Conservation (phyloP, 30 jellyfish, hydroid and myxozoan genomes). For the Cassiopea xamachana region DNA sequence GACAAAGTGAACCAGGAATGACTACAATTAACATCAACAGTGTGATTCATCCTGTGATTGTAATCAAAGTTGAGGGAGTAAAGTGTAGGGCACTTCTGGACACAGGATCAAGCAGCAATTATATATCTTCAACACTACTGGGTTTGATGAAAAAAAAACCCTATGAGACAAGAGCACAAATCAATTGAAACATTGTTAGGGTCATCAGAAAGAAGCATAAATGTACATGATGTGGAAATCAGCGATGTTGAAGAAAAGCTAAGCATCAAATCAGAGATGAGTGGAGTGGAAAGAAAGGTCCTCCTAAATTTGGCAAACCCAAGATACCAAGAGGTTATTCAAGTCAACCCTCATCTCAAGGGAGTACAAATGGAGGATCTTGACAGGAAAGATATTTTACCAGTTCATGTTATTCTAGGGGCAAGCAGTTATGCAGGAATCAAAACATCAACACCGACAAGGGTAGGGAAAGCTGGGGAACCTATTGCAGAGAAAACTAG, state of each 20-base stretch:
- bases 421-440: constrained; percentile 62
- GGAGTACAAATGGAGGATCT: constrained; percentile 67
- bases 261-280: constrained; percentile 34
- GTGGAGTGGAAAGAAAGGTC: constrained; percentile 47
- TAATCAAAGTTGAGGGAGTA: constrained; percentile 43
- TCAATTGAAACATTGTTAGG: constrained; percentile 66
- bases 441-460: constrained; percentile 67
- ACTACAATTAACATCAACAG: constrained; percentile 35
- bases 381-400: constrained; percentile 33
- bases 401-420: constrained; percentile 57
- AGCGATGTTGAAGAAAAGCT: constrained; percentile 12
- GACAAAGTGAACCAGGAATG: constrained; percentile 19
- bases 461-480: constrained; percentile 67
- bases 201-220: constrained; percentile 26
- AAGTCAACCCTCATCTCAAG: constrained; percentile 56
- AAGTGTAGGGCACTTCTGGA: constrained; percentile 67
- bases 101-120: constrained; percentile 30
- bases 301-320: constrained; percentile 72
- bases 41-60: constrained; percentile 45
- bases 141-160: constrained; percentile 25
- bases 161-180: constrained; percentile 68
- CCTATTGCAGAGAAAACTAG: constrained; percentile 83
- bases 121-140: constrained; percentile 55
- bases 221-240: constrained; percentile 54
- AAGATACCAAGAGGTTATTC: constrained; percentile 23